Base-by-base conservation (phyloP, 2,113 vertebrate species). In the Aegypius monachus region DNA sequence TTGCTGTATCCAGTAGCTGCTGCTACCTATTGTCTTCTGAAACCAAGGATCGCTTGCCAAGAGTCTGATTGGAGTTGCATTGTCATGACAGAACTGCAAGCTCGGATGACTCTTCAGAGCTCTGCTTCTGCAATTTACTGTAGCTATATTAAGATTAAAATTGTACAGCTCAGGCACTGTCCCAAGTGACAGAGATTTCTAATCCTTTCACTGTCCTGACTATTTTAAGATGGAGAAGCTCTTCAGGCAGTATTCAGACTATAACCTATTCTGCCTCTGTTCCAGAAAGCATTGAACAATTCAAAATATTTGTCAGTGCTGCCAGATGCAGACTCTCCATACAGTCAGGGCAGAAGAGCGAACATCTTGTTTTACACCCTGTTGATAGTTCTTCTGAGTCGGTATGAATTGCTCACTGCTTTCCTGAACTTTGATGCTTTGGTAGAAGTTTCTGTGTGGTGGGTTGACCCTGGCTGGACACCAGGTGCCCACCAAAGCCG, bases 91-190 rank as follows among this genome's bases (percentile, higher is more conserved):
- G 85, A 91, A 50, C 58, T 73, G 71, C n/a, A 38, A 82, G 87
- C 88, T 82, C 4, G 0, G 62, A 56, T 95, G 74, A 71, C 82
- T 95, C 73, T 82, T 95, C 32, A 8, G 56, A 83, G 92, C 74
- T 82, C 53, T 83, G 42, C 81, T 92, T 56, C 74, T 93, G 85
- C 93, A 90, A 86, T 92, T 92, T 93, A 80, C 90, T 88, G 74
- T 77, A 90, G 79, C 97, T 96, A 58, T 93, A 88, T 90, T 92
- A 88, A 88, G 92, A 95, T 83, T 29, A 83, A 88, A 96, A 88
- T 83, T 62, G 81, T 59, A 36, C 62, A n/a, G 59, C 36, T 91
- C 56, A 11, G 93, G 77, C 89, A 74, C 77, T 92, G 45, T 95
- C 93, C 90, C 1, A 32, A 78, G 79, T 86, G 85, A 81, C 71